A percentile compares a stretch with the other conserved stretches of the same genome.
phyloP scores from a whole-genome alignment of 1,140 invertebrate genomes.

The Drosophila nigromelanica region DNA sequence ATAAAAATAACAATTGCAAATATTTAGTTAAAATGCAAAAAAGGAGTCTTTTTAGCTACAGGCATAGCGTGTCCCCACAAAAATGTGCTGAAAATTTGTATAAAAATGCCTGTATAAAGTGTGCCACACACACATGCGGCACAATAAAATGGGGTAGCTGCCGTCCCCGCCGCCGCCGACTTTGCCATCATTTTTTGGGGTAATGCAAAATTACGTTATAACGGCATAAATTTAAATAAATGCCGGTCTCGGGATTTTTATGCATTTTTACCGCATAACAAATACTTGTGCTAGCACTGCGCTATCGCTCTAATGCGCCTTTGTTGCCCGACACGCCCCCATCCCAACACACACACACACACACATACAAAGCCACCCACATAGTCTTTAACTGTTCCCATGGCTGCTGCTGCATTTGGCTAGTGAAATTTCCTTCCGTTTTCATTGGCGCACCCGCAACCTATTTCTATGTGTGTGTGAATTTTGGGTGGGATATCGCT shows the following conservation, averaged over 20 bases:
- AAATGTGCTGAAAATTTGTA: slow-evolving; percentile 59
- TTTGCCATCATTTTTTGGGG: slow-evolving; percentile 71
- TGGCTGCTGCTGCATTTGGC: slow-evolving; percentile 62
- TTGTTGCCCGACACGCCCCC: slow-evolving; percentile 54
- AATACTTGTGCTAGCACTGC: slow-evolving; percentile 76
- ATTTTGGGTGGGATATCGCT: slow-evolving; percentile 34
- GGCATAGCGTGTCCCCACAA: slow-evolving; percentile 29
- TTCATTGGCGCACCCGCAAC: slow-evolving; percentile 57
- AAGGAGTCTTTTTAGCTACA: slow-evolving; percentile 61
- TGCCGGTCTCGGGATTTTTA: slow-evolving; percentile 84
- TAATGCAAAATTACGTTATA: slow-evolving; percentile 83
- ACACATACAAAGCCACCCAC: slow-evolving; percentile 2
- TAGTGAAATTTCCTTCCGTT: slow-evolving; percentile 83
- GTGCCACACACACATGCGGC: slow-evolving; percentile 43
- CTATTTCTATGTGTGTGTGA: slow-evolving; percentile 28
- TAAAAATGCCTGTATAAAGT: slow-evolving; percentile 65
- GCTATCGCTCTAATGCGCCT: slow-evolving; percentile 75
- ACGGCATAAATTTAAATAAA: slow-evolving; percentile 84
- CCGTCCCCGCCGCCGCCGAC: slow-evolving; percentile 38
- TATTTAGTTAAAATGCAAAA: slow-evolving; percentile 74
- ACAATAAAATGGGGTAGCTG: slow-evolving; percentile 66
- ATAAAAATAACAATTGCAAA: slow-evolving; percentile 78
- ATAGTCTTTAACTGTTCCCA: slow-evolving; percentile 14
- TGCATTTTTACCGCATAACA: slow-evolving; percentile 84
- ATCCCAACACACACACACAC: slow-evolving; percentile 21